phyloP scores from a whole-genome alignment of 1,140 invertebrate genomes.

The Camponotus floridanus region DNA sequence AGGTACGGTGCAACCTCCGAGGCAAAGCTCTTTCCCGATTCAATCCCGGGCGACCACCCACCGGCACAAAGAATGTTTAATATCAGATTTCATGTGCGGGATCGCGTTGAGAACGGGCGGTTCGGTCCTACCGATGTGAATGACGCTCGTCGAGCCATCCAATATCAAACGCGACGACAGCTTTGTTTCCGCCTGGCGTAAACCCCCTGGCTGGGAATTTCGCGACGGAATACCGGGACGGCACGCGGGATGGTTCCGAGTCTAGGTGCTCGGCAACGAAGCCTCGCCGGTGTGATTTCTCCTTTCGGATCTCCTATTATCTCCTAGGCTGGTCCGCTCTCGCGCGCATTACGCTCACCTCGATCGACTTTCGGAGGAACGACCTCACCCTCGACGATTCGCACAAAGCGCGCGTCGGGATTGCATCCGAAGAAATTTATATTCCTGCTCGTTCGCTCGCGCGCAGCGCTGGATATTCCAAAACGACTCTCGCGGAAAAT shows the following conservation, averaged over 20 bases:
- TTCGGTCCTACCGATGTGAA: constrained; percentile 26
- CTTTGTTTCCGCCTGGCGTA: constrained; percentile 83
- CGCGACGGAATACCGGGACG: constrained; percentile 60
- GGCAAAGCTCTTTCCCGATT: constrained; percentile 78
- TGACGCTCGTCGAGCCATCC: constrained; percentile 69
- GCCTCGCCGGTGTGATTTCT: constrained; percentile 29
- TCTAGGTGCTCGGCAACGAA: constrained; percentile 24
- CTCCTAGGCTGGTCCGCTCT: constrained; percentile 23
- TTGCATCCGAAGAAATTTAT: constrained; percentile 51
- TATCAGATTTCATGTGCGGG: constrained; percentile 84
- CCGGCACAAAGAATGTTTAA: constrained; percentile 84
- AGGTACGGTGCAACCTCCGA: constrained; percentile 51
- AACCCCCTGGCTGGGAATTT: constrained; percentile 81
- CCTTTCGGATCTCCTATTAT: constrained; percentile 39
- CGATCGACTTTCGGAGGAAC: constrained; percentile 15
- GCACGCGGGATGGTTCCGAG: constrained; percentile 42
- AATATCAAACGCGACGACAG: constrained; percentile 85
- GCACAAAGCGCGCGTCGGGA: not conserved
- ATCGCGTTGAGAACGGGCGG: constrained; percentile 59
- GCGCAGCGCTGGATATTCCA: constrained; percentile 57
- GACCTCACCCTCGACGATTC: not conserved
- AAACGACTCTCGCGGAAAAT: constrained; percentile 55
- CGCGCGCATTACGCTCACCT: not conserved
- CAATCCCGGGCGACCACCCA: constrained; percentile 64
- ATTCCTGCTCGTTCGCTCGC: constrained; percentile 46